Conservation (phyloP, 2,888 invertebrate genomes). For the Agrochola macilenta region DNA sequence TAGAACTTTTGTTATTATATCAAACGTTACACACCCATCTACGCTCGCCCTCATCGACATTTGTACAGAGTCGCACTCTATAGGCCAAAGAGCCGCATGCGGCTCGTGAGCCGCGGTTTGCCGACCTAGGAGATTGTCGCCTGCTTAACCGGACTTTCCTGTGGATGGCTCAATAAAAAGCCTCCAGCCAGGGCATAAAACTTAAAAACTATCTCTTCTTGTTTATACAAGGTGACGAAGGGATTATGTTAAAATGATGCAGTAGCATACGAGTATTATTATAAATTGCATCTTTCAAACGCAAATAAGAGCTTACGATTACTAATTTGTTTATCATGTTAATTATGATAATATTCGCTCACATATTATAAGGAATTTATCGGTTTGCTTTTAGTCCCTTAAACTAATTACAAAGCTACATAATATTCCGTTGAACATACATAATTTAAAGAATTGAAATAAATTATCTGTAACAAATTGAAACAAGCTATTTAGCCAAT, state of each 20-base stretch:
- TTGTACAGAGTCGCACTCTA: too few species aligned
- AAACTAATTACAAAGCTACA: conserved; percentile 9
- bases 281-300: neutral
- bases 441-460: conserved; percentile 27
- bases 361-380: neutral
- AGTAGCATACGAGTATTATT: neutral
- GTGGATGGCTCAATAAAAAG: too few species aligned
- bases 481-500: conserved; percentile 13
- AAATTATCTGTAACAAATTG: conserved; percentile 30
- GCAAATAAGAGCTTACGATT: neutral
- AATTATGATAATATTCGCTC: neutral
- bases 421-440: neutral
- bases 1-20: too few species aligned
- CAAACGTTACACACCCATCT: too few species aligned
- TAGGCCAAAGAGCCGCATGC: too few species aligned
- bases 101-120: too few species aligned
- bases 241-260: neutral
- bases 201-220: too few species aligned
- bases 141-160: too few species aligned
- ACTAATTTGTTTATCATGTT: neutral
- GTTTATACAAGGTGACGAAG: too few species aligned
- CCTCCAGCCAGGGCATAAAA: too few species aligned
- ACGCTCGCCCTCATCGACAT: too few species aligned
- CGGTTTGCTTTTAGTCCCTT: conserved; percentile 5
- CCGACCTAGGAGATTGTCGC: too few species aligned